phyloP scores from a whole-genome alignment of 2,888 invertebrate species.

The Ryuthela nishihirai region DNA sequence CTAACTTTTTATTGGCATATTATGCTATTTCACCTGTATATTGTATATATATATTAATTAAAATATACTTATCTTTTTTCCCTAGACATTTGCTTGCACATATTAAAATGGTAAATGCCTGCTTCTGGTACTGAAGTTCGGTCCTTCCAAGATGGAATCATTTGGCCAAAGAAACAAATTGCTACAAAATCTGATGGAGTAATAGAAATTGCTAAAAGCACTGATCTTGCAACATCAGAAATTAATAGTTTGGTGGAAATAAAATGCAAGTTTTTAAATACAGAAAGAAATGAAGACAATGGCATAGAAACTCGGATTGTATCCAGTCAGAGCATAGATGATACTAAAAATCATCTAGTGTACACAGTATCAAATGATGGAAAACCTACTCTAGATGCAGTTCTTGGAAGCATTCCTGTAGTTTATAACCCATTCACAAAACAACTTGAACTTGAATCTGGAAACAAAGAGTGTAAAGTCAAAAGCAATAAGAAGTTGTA shows the following conservation, averaged over 20 bases:
- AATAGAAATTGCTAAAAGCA: slow-evolving; percentile 1
- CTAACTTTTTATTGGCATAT: too few species aligned
- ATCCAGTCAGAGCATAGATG: too few species aligned
- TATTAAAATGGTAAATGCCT: slow-evolving; percentile 33
- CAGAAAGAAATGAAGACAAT: slow-evolving; percentile 33
- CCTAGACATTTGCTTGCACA: too few species aligned
- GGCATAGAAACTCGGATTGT: too few species aligned
- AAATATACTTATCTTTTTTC: too few species aligned
- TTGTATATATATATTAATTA: too few species aligned
- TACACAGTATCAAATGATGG: slow-evolving; percentile 9
- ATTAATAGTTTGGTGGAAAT: slow-evolving; percentile 27
- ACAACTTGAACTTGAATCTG: slow-evolving; percentile 50
- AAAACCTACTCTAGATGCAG: slow-evolving; percentile 59
- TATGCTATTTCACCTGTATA: too few species aligned
- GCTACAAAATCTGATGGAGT: slow-evolving; percentile 9
- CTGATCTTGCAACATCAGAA: slow-evolving; percentile 17
- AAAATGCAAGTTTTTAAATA: slow-evolving; percentile 39
- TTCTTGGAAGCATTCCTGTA: slow-evolving; percentile 67
- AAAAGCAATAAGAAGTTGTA: slow-evolving; percentile 11
- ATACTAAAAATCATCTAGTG: too few species aligned
- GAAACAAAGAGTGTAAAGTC: slow-evolving; percentile 5
- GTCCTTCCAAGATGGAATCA: slow-evolving; percentile 31
- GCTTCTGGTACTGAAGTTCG: slow-evolving; percentile 35
- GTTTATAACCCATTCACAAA: slow-evolving; percentile 71
- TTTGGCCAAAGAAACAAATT: slow-evolving; percentile 33